Base-by-base conservation (phyloP, 2,113 vertebrate species). In the Lepisosteus osseus region DNA sequence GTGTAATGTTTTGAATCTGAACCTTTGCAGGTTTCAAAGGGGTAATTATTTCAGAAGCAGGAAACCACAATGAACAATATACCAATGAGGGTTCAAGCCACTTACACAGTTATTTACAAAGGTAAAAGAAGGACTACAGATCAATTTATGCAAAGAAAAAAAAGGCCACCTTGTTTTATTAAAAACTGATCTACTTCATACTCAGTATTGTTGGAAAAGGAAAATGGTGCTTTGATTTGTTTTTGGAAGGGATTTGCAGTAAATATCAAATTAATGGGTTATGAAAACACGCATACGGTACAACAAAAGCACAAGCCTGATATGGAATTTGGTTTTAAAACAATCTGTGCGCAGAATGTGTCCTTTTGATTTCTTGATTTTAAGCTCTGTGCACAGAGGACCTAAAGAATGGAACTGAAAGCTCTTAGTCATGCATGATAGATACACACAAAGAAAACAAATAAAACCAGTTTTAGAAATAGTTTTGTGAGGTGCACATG, bases 41-140 rank as follows among this genome's bases (percentile, higher is more conserved):
- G 80, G 79, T 79, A 82, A 82, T 89, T 85, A 83, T 81, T 87
- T 84, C 75, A 90, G 89, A 89, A 81, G 82, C 89, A 89, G 90
- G 91, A 94, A 94, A 88, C 82, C 76, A 78, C 79, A 83, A 85
- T 85, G 83, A 92, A 90, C 78, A 88, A 86, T 77, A 67, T 82
- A 79, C 83, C 80, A 83, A 81, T 80, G 82, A 82, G 86, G 80
- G 71, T 61, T 75, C 62, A 45, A 77, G 80, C 81, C 78, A 70
- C 76, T 85, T 74, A 57, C 72, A 70, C 43, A 47, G 68, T 65
- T 68, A 56, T 66, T 79, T 82, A 75, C 84, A 80, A 82, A 70
- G 77, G 62, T 51, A 78, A 75, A 75, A 78, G 9, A 41, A 67
- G 68, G 57, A 70, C 11, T 40, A 15, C 40, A 51, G 64, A 15